Evolutionary conservation across 1,140 invertebrate genomes (phyloP).

Genomic region (Philaenus spumarius): DNA sequence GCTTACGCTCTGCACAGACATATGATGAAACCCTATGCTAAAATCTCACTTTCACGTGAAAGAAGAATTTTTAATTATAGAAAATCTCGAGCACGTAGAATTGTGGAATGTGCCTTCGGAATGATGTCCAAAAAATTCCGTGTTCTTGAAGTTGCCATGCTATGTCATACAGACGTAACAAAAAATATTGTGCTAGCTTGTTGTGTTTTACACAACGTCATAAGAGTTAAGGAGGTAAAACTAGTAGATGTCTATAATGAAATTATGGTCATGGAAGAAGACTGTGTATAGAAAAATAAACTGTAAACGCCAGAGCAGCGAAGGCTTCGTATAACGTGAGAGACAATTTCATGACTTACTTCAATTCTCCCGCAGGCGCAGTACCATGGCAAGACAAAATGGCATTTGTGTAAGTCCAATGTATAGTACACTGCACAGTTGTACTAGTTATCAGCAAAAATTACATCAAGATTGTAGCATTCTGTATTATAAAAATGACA

Average conservation of each 20-base stretch:
- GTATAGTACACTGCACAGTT: too few species aligned
- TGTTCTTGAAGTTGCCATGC: neutral
- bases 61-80: neutral
- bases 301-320: neutral
- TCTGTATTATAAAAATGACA: too few species aligned
- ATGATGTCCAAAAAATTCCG: too few species aligned
- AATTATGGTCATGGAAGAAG: neutral
- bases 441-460: too few species aligned
- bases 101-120: too few species aligned
- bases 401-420: too few species aligned
- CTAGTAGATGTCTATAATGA: neutral
- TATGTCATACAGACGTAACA: neutral
- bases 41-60: neutral
- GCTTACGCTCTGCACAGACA: too few species aligned
- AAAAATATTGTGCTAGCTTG: conserved; percentile 2
- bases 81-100: neutral
- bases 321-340: neutral
- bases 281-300: neutral
- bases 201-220: conserved; percentile 1
- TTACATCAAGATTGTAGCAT: too few species aligned
- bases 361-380: neutral
- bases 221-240: neutral
- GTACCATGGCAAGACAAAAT: conserved; percentile 2
- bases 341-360: neutral
- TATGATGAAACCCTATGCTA: too few species aligned